phyloP scores from a whole-genome alignment of 2,797 vertebrate species.

The Vespertilio murinus region DNA sequence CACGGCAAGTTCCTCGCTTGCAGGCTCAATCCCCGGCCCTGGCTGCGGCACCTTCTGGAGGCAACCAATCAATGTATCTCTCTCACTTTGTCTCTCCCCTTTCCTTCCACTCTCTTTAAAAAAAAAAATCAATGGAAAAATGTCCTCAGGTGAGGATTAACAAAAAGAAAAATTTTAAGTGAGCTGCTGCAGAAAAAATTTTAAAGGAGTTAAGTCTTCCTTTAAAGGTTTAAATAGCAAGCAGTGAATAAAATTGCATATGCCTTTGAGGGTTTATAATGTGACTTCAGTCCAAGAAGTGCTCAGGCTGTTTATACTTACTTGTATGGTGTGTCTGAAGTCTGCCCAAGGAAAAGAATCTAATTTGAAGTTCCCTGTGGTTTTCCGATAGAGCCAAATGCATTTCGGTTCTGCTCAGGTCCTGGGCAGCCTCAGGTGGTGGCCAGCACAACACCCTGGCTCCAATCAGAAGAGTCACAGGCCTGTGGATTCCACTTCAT shows the following conservation, averaged over 20 bases:
- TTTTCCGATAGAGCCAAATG: slow-evolving; percentile 42
- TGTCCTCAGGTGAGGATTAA: too few species aligned
- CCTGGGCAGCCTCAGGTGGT: neutral
- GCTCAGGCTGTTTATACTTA: slow-evolving; percentile 53
- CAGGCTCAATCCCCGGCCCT: too few species aligned
- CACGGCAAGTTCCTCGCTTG: too few species aligned
- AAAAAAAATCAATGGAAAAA: too few species aligned
- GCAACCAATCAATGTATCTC: too few species aligned
- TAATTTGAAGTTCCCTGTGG: slow-evolving; percentile 38
- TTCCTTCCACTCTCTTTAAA: too few species aligned
- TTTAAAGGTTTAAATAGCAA: slow-evolving; percentile 57
- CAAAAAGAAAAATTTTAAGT: neutral
- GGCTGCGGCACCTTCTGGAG: too few species aligned
- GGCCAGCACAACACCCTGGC: neutral
- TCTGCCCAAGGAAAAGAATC: neutral
- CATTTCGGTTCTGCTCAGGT: slow-evolving; percentile 41
- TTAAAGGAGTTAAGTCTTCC: slow-evolving; percentile 35
- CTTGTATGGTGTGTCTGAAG: slow-evolving; percentile 44
- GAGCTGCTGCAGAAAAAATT: slow-evolving; percentile 10
- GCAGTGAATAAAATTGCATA: slow-evolving; percentile 27
- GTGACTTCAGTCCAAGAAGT: slow-evolving; percentile 43
- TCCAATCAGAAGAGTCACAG: neutral
- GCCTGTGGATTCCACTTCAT: neutral
- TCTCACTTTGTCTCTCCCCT: too few species aligned
- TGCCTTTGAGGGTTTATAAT: slow-evolving; percentile 35